Conservation (phyloP, 2,113 vertebrate genomes). For the Phalacrocorax aristotelis region DNA sequence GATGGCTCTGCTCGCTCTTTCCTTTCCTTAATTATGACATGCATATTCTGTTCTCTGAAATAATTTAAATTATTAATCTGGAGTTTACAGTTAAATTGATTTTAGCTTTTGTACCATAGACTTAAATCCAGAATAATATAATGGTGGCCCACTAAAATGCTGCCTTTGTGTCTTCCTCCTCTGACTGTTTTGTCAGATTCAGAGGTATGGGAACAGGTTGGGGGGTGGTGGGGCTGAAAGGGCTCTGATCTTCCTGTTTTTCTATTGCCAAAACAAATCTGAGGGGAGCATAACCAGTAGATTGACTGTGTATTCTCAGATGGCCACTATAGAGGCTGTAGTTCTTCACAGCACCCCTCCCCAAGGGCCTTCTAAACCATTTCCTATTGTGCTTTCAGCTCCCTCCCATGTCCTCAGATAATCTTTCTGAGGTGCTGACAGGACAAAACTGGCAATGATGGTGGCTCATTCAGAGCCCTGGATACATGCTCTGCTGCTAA, state of each 20-base stretch:
- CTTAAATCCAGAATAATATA: not conserved
- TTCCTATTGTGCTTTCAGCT: not conserved
- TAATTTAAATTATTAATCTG: not conserved
- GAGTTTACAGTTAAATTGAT: not conserved
- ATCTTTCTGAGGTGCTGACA: slow-evolving; percentile 36
- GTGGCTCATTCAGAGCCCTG: not conserved
- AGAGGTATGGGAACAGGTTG: not conserved
- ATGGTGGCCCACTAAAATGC: not conserved
- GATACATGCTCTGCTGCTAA: not conserved
- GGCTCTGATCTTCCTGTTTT: not conserved
- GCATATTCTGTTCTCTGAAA: not conserved
- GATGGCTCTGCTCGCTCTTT: not conserved
- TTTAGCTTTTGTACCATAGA: not conserved
- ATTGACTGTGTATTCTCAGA: not conserved
- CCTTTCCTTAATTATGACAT: not conserved
- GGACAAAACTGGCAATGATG: not conserved
- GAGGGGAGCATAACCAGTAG: not conserved
- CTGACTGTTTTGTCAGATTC: not conserved
- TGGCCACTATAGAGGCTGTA: not conserved
- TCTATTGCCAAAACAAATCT: not conserved
- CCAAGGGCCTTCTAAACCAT: not conserved
- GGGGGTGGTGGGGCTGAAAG: not conserved
- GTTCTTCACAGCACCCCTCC: not conserved
- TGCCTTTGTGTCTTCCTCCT: not conserved
- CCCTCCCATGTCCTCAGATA: not conserved